Base-by-base conservation (phyloP, 2,797 vertebrate species). In the Cyclura pinguis region DNA sequence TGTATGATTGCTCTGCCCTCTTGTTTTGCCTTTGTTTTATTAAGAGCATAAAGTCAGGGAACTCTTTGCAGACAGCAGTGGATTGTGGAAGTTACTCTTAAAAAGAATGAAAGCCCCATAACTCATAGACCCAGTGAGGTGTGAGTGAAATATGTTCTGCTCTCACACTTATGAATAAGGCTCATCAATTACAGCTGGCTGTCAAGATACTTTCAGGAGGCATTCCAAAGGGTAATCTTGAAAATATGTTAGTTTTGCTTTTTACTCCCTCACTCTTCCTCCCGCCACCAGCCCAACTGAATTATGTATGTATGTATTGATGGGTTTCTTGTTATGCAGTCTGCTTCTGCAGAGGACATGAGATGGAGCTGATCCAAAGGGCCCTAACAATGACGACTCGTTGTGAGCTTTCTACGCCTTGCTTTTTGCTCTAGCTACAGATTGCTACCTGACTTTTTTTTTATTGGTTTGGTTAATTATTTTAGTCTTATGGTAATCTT, bases 31-130 rank as follows among this genome's bases (percentile, higher is more conserved):
- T n/a, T 88, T 1, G 82, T n/a, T 83, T 88, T 69, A 9, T 32
- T 20, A 55, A 42, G 83, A 92, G 1, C 6, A 57, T 13, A 90
- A 91, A 93, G 89, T 91, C 85, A 92, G 84, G 92, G 93, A 85
- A 76, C 7, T 16, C 59, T 88, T 93, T 85, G 80, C 7, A 4
- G 89, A 85, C 22, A 59, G n/a, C 74, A 88, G 35, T 86, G 42
- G 84, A 50, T 73, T 64, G 57, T 84, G 87, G 82, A 91, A 95
- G 24, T 27, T 67, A 3, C 22, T 93, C 47, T 90, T 93, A 84
- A 92, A 84, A 92, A 82, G 91, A 93, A 93, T 85, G 91, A 93
- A 93, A 92, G 55, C 32, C 92, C 67, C 78, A 85, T 90, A 94
- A 93, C 42, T 93, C 80, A 91, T 80, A 83, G 38, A 88, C 47